phyloP scores from a whole-genome alignment of 2,113 vertebrate species.

The Tympanuchus pallidicinctus region DNA sequence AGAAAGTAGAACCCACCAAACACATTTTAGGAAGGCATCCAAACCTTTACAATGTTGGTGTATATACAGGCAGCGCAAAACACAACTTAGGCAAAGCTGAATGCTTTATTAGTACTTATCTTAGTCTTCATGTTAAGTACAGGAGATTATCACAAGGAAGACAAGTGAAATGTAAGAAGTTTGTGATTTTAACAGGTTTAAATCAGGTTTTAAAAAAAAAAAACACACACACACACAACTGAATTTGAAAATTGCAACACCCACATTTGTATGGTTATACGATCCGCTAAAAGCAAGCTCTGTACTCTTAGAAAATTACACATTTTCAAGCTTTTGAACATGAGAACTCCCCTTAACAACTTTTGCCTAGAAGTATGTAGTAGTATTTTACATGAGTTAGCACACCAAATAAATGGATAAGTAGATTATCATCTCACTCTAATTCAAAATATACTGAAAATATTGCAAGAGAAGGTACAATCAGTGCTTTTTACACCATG shows the following conservation, averaged over 20 bases:
- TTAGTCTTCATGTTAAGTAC: neutral
- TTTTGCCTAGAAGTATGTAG: rapidly evolving
- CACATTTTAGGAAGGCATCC: neutral
- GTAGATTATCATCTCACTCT: neutral
- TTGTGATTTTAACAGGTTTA: neutral
- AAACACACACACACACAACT: neutral
- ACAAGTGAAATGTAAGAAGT: neutral
- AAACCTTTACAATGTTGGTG: neutral
- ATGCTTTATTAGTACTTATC: neutral
- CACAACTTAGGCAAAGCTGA: neutral
- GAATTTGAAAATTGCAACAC: neutral
- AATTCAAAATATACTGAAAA: neutral
- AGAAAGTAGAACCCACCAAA: neutral
- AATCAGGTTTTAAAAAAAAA: neutral
- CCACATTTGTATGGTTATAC: neutral
- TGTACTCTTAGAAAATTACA: neutral
- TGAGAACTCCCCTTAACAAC: neutral
- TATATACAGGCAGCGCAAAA: neutral
- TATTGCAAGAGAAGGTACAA: neutral
- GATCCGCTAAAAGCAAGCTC: neutral
- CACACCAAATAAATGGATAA: neutral
- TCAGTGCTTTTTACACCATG: neutral
- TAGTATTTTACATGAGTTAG: neutral
- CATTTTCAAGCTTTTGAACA: neutral
- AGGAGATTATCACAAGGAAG: neutral